Evolutionary conservation across 2,797 vertebrate genomes (phyloP), one percentile per base, ranked within the genome.

Genomic region (Bradypodion pumilum): DNA sequence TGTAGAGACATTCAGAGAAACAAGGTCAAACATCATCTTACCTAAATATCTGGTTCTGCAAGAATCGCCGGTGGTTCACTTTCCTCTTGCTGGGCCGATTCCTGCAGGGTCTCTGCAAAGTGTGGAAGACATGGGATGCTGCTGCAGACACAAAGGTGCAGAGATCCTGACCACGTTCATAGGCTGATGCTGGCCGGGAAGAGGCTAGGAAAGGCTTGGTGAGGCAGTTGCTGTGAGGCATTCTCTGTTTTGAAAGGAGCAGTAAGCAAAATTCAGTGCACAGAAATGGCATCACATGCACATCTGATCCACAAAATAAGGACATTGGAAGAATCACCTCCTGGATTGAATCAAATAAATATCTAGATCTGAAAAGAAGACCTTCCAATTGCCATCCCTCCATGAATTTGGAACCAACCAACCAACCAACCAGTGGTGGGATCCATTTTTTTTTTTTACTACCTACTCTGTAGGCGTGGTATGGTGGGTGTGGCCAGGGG

Each of bases 11-110:
- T 3, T 7, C 23, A 76, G 10, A 46, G 68, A 9, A 40, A 4
- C 19, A 35, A 5, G 8, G 13, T 27, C 1, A 13, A 9, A 65
- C 10, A 65, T 1, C 16, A 0, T 32, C 83, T 89, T 79, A 94
- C 98, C 97, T 97, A 94, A 97, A 97, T 82, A 98, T 97, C 95
- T 98, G 98, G 94, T 98, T 98, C 92, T 98, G 97, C 35, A 98
- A 96, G 92, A 98, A 98, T 84, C 97, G 93, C 0, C 97, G 96
- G 86, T 98, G 98, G 95, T 98, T 98, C 89, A 97, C 97, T 90
- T 97, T 97, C 7, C 97, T 95, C 87, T 97, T 98, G 56, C 87
- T 78, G 7, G 91, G 86, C 12, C 96, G 93, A 75, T 92, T 95
- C 88, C 96, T 95, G 21, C 94, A 92, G 1, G 97, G 96, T 65